Evolutionary conservation across 2,113 vertebrate species (phyloP).

Genomic region (Antigone vipio): DNA sequence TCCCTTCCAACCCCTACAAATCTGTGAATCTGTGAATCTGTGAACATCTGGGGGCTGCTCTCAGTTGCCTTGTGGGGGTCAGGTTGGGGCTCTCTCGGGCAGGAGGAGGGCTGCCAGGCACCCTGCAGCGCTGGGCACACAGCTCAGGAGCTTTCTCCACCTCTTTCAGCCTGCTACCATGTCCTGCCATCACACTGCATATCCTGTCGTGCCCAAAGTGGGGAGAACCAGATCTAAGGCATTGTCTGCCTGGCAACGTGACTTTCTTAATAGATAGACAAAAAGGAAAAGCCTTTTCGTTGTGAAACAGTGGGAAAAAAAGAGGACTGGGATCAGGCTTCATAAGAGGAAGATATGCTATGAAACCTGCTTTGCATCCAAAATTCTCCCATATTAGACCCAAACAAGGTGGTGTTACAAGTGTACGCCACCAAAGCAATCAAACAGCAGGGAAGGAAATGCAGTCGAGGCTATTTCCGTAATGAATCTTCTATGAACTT

Average conservation of each 20-base stretch:
- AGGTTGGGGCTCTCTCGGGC: fast-evolving
- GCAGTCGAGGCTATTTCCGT: neutral
- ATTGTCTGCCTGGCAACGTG: neutral
- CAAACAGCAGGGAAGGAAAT: neutral
- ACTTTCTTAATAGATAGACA: neutral
- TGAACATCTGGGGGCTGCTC: fast-evolving
- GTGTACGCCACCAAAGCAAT: neutral
- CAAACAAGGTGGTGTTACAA: neutral
- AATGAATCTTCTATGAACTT: neutral
- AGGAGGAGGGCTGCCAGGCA: neutral
- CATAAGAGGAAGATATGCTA: neutral
- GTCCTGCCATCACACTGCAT: fast-evolving
- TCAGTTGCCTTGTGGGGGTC: too few relatives aligned
- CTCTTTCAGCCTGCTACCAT: neutral
- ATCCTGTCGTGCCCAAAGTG: neutral
- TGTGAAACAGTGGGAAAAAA: neutral
- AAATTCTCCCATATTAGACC: neutral
- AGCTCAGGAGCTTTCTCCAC: neutral
- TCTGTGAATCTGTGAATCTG: neutral
- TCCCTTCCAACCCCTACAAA: too few relatives aligned
- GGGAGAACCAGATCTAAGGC: neutral
- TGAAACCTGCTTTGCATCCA: neutral
- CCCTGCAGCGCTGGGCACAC: fast-evolving
- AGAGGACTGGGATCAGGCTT: neutral
- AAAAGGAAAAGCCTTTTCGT: neutral